Conservation (phyloP, 2,797 vertebrate species). For the Malacoctenus gilli region DNA sequence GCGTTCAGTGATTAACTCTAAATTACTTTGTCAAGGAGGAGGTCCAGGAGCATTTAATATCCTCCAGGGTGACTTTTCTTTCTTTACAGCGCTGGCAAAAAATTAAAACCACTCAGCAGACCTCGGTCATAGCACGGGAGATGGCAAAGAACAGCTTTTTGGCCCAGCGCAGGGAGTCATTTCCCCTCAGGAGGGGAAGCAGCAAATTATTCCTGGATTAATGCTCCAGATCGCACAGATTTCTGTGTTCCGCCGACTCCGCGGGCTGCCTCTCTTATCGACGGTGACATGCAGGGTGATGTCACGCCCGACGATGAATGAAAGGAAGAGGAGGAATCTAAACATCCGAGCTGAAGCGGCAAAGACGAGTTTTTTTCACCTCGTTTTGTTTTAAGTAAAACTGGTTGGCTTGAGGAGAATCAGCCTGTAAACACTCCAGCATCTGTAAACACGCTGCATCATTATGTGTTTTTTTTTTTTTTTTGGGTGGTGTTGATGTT, state of each 20-base stretch:
- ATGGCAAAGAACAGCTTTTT: conserved; percentile 56
- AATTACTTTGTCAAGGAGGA: conserved; percentile 45
- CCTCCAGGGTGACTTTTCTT: conserved; percentile 55
- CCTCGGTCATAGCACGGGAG: conserved; percentile 52
- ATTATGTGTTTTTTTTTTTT: no score
- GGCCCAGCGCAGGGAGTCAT: conserved; percentile 42
- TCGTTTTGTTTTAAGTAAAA: no score
- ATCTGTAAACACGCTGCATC: neutral
- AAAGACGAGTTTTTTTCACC: no score
- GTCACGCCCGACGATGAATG: conserved; percentile 12
- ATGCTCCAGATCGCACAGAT: conserved; percentile 62
- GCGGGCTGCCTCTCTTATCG: conserved; percentile 22
- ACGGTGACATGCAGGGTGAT: conserved; percentile 7
- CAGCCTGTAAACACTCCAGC: no score
- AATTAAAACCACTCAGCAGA: conserved; percentile 75
- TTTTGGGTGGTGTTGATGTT: neutral
- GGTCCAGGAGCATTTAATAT: conserved; percentile 56
- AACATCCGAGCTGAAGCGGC: neutral
- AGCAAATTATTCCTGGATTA: conserved; percentile 61
- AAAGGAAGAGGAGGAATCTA: conserved; percentile 2
- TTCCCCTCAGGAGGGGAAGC: conserved; percentile 44
- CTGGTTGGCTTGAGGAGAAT: no score
- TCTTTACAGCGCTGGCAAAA: conserved; percentile 63
- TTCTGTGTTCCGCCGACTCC: conserved; percentile 59
- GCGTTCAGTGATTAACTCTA: conserved; percentile 60